A percentile compares a stretch with the other conserved stretches of the same genome.
Evolutionary conservation across 2,797 vertebrate species (phyloP).

Genomic region (Setipinna tenuifilis): DNA sequence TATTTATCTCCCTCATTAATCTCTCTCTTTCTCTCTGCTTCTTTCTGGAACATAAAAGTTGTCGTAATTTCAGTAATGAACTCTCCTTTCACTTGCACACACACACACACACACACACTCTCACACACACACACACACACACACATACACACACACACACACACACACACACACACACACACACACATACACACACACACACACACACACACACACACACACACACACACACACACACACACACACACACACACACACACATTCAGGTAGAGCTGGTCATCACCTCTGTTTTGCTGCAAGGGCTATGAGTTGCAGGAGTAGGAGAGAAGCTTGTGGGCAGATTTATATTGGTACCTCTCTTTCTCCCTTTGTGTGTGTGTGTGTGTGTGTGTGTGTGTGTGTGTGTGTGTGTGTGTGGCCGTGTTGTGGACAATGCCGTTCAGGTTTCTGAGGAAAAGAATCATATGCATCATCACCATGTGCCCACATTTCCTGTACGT

Average conservation of each 20-base stretch:
- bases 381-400: not conserved
- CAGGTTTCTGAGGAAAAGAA: not conserved
- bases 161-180: not conserved
- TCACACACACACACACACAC: not conserved
- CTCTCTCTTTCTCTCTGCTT: not conserved
- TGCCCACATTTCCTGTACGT: not conserved
- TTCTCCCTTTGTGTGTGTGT: no score
- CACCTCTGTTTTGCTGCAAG: not conserved
- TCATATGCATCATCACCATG: not conserved
- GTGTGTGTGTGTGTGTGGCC: not conserved
- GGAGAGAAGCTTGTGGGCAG: not conserved
- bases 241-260: not conserved
- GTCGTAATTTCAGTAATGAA: not conserved
- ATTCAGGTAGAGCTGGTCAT: not conserved
- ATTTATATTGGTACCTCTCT: not conserved
- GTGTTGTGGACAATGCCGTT: not conserved
- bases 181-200: not conserved
- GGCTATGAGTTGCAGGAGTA: not conserved
- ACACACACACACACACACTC: not conserved
- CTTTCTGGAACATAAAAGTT: not conserved
- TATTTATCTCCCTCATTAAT: not conserved
- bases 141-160: not conserved
- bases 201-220: not conserved
- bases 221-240: not conserved
- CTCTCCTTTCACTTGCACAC: not conserved